phyloP scores from a whole-genome alignment of 1,140 invertebrate species.

The Drosophila nikananu region DNA sequence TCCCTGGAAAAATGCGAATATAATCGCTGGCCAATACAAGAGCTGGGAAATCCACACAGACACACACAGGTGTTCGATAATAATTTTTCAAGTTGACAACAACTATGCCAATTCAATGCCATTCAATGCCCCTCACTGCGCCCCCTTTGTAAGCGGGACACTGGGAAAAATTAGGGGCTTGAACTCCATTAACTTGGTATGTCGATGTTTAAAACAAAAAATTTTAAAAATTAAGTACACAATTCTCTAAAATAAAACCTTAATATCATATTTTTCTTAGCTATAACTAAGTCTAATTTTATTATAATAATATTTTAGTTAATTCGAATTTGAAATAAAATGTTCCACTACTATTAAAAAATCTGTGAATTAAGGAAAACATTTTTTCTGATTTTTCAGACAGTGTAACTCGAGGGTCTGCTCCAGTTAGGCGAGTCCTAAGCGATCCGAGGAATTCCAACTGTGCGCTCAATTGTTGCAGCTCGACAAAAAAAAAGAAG shows the following conservation, averaged over 20 bases:
- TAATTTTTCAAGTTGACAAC: conserved; percentile 73
- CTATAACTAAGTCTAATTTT: background rate
- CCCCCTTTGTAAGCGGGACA: conserved; percentile 26
- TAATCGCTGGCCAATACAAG: conserved; percentile 37
- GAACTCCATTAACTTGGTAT: background rate
- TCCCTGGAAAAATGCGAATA: conserved; percentile 39
- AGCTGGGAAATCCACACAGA: conserved; percentile 30
- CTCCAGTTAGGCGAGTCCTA: conserved; percentile 66
- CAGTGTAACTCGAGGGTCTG: conserved; percentile 34
- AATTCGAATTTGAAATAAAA: background rate
- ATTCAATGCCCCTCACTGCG: conserved; percentile 7
- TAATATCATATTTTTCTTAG: background rate
- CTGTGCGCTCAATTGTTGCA: conserved; percentile 77
- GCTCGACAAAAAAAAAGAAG: conserved; percentile 20
- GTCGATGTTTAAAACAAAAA: background rate
- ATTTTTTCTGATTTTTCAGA: background rate
- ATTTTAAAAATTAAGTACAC: background rate
- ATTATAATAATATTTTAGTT: background rate
- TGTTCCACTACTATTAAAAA: background rate
- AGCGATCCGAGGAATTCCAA: conserved; percentile 73
- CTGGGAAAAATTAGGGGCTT: background rate
- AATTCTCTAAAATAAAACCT: background rate
- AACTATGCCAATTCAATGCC: conserved; percentile 56
- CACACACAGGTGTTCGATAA: conserved; percentile 79
- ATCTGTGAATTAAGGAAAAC: background rate